These are phyloP conservation scores for Macrotis lagotis DNA, from an alignment of 2,113 vertebrate species.

Conservation along the genomic window DNA sequence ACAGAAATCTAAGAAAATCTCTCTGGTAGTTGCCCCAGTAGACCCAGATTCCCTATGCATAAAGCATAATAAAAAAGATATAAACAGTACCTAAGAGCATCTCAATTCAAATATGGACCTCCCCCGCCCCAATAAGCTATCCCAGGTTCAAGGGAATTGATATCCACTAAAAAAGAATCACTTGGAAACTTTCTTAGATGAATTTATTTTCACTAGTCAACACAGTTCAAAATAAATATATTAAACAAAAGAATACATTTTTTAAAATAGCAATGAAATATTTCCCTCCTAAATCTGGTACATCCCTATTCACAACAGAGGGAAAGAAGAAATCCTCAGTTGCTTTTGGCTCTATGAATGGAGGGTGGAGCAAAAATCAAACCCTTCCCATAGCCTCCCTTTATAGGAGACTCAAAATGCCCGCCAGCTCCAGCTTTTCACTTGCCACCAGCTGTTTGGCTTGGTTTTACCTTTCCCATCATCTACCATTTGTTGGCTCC, in stretches of 20 bases:
- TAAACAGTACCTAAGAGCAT: neutral
- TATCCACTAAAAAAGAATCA: neutral
- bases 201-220: neutral
- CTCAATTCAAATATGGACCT: neutral
- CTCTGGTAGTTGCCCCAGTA: neutral
- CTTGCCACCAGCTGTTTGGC: neutral
- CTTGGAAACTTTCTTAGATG: neutral
- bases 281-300: neutral
- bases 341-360: neutral
- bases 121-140: neutral
- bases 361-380: neutral
- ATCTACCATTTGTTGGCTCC: neutral
- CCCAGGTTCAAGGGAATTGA: neutral
- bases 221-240: neutral
- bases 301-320: neutral
- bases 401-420: neutral
- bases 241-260: neutral
- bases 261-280: neutral
- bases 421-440: neutral
- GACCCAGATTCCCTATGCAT: neutral
- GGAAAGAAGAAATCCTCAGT: neutral
- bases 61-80: neutral
- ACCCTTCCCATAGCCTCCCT: neutral
- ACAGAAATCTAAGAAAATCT: slow-evolving; percentile 6
- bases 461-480: neutral